phyloP scores from a whole-genome alignment of 1,140 invertebrate species.

The Drosophila pallidifrons region DNA sequence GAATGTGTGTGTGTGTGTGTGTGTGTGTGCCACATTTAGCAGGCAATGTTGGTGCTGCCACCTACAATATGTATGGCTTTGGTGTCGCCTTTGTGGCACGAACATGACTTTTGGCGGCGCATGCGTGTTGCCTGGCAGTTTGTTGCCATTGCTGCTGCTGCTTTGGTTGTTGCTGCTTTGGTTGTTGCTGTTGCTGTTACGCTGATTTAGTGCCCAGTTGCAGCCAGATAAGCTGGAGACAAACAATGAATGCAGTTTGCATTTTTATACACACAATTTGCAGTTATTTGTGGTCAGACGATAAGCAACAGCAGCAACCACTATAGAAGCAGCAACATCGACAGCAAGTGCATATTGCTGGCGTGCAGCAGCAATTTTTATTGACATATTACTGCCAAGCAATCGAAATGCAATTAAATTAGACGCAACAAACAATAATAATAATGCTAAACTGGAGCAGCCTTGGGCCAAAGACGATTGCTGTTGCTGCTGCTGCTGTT shows the following conservation, averaged over 20 bases:
- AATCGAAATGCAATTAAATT: slow-evolving; percentile 78
- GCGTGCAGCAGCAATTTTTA: slow-evolving; percentile 40
- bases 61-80: slow-evolving; percentile 81
- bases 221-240: slow-evolving; percentile 67
- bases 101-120: slow-evolving; percentile 83
- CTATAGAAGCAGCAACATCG: slow-evolving; percentile 20
- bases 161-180: slow-evolving; percentile 19
- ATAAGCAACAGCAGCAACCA: slow-evolving; percentile 47
- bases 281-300: slow-evolving; percentile 74
- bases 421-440: slow-evolving; percentile 47
- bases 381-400: slow-evolving; percentile 68
- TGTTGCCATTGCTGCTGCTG: slow-evolving; percentile 64
- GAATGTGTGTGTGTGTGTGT: slow-evolving; percentile 33
- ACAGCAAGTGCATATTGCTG: slow-evolving; percentile 58
- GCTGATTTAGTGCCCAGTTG: slow-evolving; percentile 71
- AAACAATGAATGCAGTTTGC: slow-evolving; percentile 80
- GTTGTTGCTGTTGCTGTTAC: slow-evolving; percentile 52
- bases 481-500: slow-evolving; percentile 13
- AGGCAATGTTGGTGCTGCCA: slow-evolving; percentile 56
- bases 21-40: slow-evolving; percentile 43
- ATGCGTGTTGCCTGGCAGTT: slow-evolving; percentile 81
- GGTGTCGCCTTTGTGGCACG: slow-evolving; percentile 79
- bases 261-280: slow-evolving; percentile 72
- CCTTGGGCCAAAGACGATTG: slow-evolving; percentile 60
- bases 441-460: slow-evolving; percentile 56